Base-by-base conservation (phyloP, 2,888 invertebrate species). In the Rugalucina vietnamica region DNA sequence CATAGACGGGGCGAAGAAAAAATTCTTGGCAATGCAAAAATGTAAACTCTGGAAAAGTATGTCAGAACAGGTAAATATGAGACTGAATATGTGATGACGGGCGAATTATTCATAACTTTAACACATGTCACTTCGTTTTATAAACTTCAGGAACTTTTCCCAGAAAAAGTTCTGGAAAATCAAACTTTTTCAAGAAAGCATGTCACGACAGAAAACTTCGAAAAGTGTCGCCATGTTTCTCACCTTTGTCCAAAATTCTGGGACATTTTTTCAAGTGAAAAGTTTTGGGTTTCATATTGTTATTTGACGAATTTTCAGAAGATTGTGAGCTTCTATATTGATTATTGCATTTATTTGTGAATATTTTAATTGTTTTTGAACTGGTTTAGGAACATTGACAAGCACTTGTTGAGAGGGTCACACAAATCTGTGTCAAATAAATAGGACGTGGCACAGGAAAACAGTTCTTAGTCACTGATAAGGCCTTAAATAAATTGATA, bases 21-120 rank as follows among this genome's bases (percentile, higher is more conserved):
- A 81, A 83, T 86, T 86, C 86, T 79, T 74, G 57, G 86, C 83
- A 86, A 81, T 86, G 81, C 65, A 65, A 65, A 65, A 65, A 65
- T 65, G 65, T 65, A 65, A 65, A 65, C 65, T 65, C 34, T 65
- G 65, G 32, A 65, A 65, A 65, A 65, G 65, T 65, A 65, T 34
- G 65, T 65, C 34, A n/a, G n/a, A n/a, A n/a, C n/a, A n/a, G n/a
- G n/a, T n/a, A n/a, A n/a, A n/a, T n/a, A n/a, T n/a, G n/a, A n/a
- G n/a, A n/a, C n/a, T n/a, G n/a, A n/a, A n/a, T n/a, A n/a, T n/a
- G n/a, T n/a, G n/a, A n/a, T n/a, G n/a, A n/a, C n/a, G n/a, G n/a
- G n/a, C n/a, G n/a, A n/a, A n/a, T n/a, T n/a, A n/a, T n/a, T n/a
- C 43, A 43, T 18, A 43, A 43, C 43, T 12, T 12, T 8, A 43